Evolutionary conservation across 2,797 vertebrate species (phyloP).

Genomic region (Rhabdophis nuchalis): DNA sequence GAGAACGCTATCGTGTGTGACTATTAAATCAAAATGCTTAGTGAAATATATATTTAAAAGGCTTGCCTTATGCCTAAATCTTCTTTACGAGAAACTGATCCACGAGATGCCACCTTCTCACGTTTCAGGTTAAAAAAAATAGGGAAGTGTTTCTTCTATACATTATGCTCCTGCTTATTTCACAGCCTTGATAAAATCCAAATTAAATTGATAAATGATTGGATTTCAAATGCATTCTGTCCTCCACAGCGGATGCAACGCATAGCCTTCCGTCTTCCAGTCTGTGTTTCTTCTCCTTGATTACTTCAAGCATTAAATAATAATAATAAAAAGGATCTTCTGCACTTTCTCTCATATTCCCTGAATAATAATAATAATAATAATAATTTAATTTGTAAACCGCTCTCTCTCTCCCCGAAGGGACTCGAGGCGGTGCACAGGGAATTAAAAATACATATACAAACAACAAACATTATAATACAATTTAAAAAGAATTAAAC

Average conservation of each 20-base stretch:
- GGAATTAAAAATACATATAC: too few relatives aligned
- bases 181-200: constrained; percentile 48
- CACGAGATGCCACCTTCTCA: neutral
- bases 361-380: too few relatives aligned
- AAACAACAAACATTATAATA: too few relatives aligned
- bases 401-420: too few relatives aligned
- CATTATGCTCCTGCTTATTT: constrained; percentile 24
- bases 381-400: too few relatives aligned
- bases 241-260: constrained; percentile 36
- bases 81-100: constrained; percentile 1
- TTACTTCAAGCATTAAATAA: constrained; percentile 50
- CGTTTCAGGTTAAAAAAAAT: constrained; percentile 20
- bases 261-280: constrained; percentile 45
- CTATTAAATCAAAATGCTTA: constrained; percentile 28
- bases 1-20: constrained; percentile 2
- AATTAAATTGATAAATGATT: constrained; percentile 53
- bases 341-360: constrained; percentile 25
- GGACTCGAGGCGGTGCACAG: too few relatives aligned
- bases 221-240: constrained; percentile 54
- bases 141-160: constrained; percentile 32
- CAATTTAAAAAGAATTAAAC: too few relatives aligned
- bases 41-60: constrained; percentile 5
- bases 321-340: constrained; percentile 18
- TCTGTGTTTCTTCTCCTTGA: constrained; percentile 44
- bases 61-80: constrained; percentile 11